Evolutionary conservation across 2,888 invertebrate genomes (phyloP).

Genomic region (Eupsilia transversa): DNA sequence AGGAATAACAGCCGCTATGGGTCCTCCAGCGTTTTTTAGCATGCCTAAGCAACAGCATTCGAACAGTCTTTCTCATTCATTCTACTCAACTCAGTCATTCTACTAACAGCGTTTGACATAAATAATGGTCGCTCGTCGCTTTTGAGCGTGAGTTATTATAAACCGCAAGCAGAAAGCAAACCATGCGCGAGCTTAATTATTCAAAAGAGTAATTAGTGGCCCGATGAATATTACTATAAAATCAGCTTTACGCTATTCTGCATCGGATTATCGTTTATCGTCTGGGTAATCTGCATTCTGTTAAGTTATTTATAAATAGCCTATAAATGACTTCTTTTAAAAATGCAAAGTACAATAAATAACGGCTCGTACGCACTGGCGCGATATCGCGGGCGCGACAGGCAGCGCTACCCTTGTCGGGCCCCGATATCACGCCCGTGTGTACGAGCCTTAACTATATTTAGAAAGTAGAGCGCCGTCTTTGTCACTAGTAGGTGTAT

Average conservation of each 20-base stretch:
- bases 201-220: slow-evolving; percentile 40
- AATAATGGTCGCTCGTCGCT: slow-evolving; percentile 7
- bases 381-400: too few species aligned
- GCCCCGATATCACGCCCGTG: too few species aligned
- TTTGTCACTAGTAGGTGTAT: not conserved
- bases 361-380: too few species aligned
- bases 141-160: slow-evolving; percentile 10
- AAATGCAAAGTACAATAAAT: not conserved
- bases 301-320: slow-evolving; percentile 4
- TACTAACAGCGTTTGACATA: not conserved
- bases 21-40: not conserved
- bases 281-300: not conserved
- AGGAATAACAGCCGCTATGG: too few species aligned
- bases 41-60: not conserved
- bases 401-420: too few species aligned
- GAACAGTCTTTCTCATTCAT: too few species aligned
- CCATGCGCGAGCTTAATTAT: slow-evolving; percentile 26
- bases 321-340: not conserved
- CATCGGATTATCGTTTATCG: slow-evolving; percentile 2
- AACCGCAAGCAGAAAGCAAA: slow-evolving; percentile 22
- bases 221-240: slow-evolving; percentile 32
- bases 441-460: too few species aligned
- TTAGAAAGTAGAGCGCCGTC: not conserved
- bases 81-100: not conserved
- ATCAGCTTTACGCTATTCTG: slow-evolving; percentile 4